Base-by-base conservation (phyloP, 2,888 invertebrate genomes). In the Melikaiella ostensackeni region DNA sequence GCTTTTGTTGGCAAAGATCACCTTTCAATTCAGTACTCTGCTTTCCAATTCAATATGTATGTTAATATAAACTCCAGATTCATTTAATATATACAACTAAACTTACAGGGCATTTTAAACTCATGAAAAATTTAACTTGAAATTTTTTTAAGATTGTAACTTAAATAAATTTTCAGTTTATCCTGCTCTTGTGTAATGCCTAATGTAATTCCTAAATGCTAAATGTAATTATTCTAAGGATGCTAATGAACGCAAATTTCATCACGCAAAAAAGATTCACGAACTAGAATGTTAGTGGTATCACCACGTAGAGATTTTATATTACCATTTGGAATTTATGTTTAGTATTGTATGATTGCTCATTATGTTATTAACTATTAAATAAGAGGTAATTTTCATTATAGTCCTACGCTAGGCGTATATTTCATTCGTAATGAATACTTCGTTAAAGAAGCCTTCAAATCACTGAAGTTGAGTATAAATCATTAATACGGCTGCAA, bases 21-120 rank as follows among this genome's bases (percentile, higher is more conserved):
- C 50, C 70, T 70, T 70, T 70, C 70, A 21, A 55, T 46, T 50
- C 70, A 70, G 30, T 70, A 70, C 50, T 70, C 70, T 70, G 46
- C 70, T 70, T 70, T 70, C 70, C 70, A 70, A 70, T 70, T 50
- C 70, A n/a, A 70, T 70, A 70, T 70, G 70, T 70, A 70, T 70
- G 70, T 70, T 46, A 70, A 70, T 70, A 8, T 46, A 42, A 42
- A 64, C 38, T 24, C 16, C 35, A 64, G 13, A 42, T n/a, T 64
- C 16, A 64, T 64, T 42, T 24, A 57, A n/a, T 50, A 50, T n/a
- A n/a, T n/a, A 42, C 2, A 50, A 50, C n/a, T 50, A n/a, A n/a
- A n/a, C 9, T 50, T 19, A 50, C 9, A 9, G 2, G n/a, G 9
- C 42, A 42, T 42, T 42, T 16, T 4, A 33, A 33, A 33, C 33